These are phyloP conservation scores for Dexiosoma caninum DNA, from an alignment of 2,888 invertebrate species.

Conservation along the genomic window DNA sequence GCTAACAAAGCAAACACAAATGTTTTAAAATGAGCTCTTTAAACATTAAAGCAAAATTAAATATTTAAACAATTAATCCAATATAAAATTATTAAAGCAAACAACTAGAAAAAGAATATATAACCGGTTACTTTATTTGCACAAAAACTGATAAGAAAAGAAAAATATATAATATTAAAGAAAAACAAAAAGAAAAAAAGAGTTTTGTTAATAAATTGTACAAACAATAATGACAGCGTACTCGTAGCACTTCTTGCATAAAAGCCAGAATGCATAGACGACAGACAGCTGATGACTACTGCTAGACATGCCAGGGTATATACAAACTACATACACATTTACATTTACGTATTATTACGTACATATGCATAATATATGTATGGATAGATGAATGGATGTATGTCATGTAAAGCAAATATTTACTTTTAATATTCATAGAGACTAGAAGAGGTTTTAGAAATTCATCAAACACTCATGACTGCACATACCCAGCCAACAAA, in stretches of 20 bases:
- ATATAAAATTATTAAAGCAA: slow-evolving; percentile 19
- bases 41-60: slow-evolving; percentile 35
- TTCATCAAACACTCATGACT: neutral
- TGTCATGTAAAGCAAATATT: slow-evolving; percentile 11
- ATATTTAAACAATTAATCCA: slow-evolving; percentile 44
- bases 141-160: slow-evolving; percentile 37
- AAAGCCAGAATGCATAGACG: neutral
- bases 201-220: slow-evolving; percentile 26
- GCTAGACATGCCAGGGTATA: neutral
- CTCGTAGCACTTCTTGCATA: slow-evolving; percentile 1
- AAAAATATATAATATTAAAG: neutral
- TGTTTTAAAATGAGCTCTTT: slow-evolving; percentile 18
- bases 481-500: too few species aligned
- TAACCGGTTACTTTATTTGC: slow-evolving; percentile 40
- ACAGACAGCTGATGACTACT: neutral
- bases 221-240: slow-evolving; percentile 6
- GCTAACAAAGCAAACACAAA: slow-evolving; percentile 13
- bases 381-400: too few species aligned
- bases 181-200: neutral
- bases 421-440: neutral
- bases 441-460: neutral
- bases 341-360: too few species aligned
- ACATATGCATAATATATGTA: too few species aligned
- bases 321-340: neutral
- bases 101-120: slow-evolving; percentile 4